Conservation (phyloP, 2,797 vertebrate genomes). For the Borostomias antarcticus region DNA sequence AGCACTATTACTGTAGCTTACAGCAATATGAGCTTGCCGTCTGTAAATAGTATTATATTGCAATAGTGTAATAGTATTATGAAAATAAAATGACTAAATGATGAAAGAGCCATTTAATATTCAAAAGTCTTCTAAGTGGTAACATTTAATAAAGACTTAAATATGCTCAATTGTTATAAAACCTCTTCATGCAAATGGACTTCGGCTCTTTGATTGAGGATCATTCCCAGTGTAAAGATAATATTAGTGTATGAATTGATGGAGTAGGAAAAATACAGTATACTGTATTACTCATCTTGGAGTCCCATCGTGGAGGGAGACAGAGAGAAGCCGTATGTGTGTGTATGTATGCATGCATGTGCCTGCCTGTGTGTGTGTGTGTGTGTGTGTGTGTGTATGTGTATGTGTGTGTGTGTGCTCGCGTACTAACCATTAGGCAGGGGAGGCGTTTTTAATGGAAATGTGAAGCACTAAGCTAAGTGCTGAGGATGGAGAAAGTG, state of each 20-base stretch:
- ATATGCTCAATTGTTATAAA: neutral
- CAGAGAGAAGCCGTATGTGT: conserved; percentile 59
- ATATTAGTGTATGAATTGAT: conserved; percentile 55
- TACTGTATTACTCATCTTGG: conserved; percentile 52
- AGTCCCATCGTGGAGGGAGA: conserved; percentile 59
- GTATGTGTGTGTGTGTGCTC: conserved; percentile 30
- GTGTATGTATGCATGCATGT: no score
- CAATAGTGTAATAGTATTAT: no score
- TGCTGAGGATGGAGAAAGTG: conserved; percentile 72
- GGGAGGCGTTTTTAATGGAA: conserved; percentile 79
- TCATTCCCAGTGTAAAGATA: conserved; percentile 45
- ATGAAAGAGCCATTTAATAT: conserved; percentile 8
- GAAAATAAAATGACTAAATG: conserved; percentile 12
- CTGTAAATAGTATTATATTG: conserved; percentile 5
- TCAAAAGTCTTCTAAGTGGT: conserved; percentile 14
- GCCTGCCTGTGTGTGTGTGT: neutral
- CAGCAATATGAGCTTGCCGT: conserved; percentile 3
- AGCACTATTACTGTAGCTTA: neutral
- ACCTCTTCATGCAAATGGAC: neutral
- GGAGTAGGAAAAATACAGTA: conserved; percentile 45
- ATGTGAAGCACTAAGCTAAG: conserved; percentile 79
- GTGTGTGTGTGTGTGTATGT: conserved; percentile 3
- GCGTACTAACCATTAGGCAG: conserved; percentile 72
- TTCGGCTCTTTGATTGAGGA: conserved; percentile 34
- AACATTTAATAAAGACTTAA: conserved; percentile 18